phyloP scores from a whole-genome alignment of 2,113 vertebrate genomes.

The Oreocharis arfaki region DNA sequence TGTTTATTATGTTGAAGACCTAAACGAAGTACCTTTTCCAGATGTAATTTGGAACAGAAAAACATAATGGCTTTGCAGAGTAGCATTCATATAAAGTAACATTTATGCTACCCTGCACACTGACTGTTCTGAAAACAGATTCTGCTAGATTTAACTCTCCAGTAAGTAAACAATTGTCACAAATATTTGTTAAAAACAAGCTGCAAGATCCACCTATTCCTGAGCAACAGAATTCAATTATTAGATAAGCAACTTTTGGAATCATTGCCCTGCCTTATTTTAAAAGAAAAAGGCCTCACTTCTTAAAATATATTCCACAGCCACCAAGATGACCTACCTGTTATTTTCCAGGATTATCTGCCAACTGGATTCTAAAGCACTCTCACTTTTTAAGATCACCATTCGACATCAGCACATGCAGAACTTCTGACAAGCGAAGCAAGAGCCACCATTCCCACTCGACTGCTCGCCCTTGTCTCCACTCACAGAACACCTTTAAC shows the following conservation, averaged over 20 bases:
- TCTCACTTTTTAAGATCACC: neutral
- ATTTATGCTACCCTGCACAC: neutral
- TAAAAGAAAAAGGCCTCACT: neutral
- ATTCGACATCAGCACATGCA: rapidly evolving
- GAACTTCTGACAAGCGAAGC: neutral
- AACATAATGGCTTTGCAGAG: neutral
- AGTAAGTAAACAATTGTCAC: neutral
- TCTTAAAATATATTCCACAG: neutral
- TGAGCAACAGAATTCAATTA: neutral
- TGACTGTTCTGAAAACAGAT: neutral
- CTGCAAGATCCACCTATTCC: neutral
- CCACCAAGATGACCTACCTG: neutral
- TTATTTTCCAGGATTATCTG: neutral
- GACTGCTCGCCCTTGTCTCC: neutral
- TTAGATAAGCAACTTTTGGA: neutral
- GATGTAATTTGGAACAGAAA: neutral
- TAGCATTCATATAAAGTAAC: neutral
- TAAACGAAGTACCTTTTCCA: neutral
- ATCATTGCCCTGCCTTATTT: neutral
- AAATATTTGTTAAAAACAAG: neutral
- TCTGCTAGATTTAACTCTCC: neutral
- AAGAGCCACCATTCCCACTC: neutral
- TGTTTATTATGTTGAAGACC: neutral
- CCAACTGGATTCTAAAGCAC: neutral
- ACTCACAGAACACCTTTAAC: neutral